Evolutionary conservation across 2,888 invertebrate species (phyloP).

Genomic region (Autographa pulchrina): DNA sequence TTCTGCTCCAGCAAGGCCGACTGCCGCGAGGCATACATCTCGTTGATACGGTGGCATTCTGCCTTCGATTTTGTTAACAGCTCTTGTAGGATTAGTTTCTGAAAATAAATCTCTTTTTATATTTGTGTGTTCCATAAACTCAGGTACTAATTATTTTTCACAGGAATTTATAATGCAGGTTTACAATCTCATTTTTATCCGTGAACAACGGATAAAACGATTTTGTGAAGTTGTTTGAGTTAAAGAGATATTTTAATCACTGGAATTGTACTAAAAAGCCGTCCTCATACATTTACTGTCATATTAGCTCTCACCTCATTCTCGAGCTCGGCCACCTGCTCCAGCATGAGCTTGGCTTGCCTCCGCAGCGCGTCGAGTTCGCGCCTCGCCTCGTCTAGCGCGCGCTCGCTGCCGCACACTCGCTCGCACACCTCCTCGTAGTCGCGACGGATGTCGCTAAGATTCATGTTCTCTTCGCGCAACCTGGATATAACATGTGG

Average conservation of each 20-base stretch:
- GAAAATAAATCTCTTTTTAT: too few species aligned
- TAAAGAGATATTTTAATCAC: too few species aligned
- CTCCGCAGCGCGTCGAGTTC: conserved; percentile 71
- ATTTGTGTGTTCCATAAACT: too few species aligned
- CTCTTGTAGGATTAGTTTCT: conserved; percentile 82
- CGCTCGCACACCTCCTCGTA: conserved; percentile 82
- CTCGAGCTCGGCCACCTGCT: conserved; percentile 71
- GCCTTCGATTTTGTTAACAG: conserved; percentile 78
- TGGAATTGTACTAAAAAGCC: too few species aligned
- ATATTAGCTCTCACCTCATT: conserved; percentile 78
- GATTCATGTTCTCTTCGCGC: conserved; percentile 78
- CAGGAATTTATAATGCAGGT: too few species aligned
- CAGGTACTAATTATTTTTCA: too few species aligned
- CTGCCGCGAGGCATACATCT: conserved; percentile 83
- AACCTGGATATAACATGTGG: conserved; percentile 62
- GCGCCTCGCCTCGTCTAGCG: conserved; percentile 67
- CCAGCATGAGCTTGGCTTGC: conserved; percentile 59
- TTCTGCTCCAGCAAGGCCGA: conserved; percentile 76
- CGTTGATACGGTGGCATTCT: conserved; percentile 86
- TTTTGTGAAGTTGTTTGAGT: too few species aligned
- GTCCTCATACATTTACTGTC: too few species aligned
- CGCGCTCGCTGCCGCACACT: conserved; percentile 69
- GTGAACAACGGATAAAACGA: too few species aligned
- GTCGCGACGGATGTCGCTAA: conserved; percentile 74
- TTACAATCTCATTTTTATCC: too few species aligned